These are phyloP conservation scores for Drosophila yooni DNA, from an alignment of 2,888 invertebrate species.

Conservation along the genomic window DNA sequence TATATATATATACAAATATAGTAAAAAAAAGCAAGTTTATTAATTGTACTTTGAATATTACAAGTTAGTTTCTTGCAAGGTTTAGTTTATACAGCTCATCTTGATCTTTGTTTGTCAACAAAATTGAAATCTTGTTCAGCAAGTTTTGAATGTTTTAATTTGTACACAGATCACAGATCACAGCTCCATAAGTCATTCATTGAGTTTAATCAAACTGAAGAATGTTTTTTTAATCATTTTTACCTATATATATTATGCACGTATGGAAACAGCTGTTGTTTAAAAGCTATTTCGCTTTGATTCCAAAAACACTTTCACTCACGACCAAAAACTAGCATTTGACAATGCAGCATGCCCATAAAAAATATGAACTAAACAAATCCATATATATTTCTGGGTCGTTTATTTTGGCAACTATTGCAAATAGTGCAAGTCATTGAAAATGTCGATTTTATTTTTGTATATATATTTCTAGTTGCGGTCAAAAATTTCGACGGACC, in stretches of 20 bases:
- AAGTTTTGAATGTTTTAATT: not conserved
- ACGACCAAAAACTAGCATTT: constrained; percentile 11
- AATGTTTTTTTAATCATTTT: not conserved
- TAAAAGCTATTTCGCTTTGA: not conserved
- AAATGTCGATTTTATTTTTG: constrained; percentile 4
- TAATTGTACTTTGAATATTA: not conserved
- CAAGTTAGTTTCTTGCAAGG: not conserved
- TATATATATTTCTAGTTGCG: constrained; percentile 18
- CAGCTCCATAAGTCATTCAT: not conserved
- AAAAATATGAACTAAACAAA: constrained; percentile 1
- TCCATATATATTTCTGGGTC: not conserved
- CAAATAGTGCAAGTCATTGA: not conserved
- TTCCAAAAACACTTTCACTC: constrained; percentile 15
- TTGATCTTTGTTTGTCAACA: not conserved
- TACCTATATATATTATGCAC: not conserved
- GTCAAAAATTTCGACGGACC: constrained; percentile 51
- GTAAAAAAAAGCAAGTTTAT: not conserved
- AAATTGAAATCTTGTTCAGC: not conserved
- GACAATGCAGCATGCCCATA: constrained; percentile 29
- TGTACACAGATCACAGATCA: not conserved
- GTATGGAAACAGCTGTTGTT: not conserved
- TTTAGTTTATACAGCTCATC: not conserved
- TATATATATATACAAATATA: not conserved
- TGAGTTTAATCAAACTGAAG: not conserved
- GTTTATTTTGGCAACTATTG: constrained; percentile 19